Percentiles rank a stretch among this genome's conserved stretches.
Evolutionary conservation across 23 tunicate species (phyloP).

Genomic region (Clavelina lepadiformis): DNA sequence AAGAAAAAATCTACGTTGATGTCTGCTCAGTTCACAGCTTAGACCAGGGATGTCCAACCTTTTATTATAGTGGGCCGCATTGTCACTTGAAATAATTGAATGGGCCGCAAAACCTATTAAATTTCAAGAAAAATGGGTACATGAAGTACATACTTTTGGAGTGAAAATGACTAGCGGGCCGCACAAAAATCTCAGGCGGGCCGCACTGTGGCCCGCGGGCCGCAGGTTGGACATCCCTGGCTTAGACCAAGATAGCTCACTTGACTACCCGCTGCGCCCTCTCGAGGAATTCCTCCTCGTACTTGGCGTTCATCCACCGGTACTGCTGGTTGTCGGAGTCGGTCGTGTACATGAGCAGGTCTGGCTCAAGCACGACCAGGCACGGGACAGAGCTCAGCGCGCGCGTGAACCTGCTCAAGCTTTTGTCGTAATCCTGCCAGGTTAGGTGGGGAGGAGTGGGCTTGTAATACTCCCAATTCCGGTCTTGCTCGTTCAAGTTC

Average conservation of each 20-base stretch:
- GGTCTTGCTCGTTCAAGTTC: constrained; percentile 8
- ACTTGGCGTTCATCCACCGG: constrained; percentile 62
- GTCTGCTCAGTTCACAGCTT: no score
- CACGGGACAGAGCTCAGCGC: constrained; percentile 48
- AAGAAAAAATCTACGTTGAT: no score
- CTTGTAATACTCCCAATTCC: constrained; percentile 68
- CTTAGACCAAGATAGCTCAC: constrained; percentile 22
- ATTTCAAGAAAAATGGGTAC: no score
- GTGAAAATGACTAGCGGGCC: neutral
- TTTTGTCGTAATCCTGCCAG: constrained; percentile 73
- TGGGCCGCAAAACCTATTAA: no score
- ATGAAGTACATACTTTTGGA: no score
- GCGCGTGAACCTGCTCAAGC: constrained; percentile 27
- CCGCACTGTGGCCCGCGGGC: no score
- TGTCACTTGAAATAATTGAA: no score
- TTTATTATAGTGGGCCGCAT: no score
- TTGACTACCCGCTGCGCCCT: constrained; percentile 53
- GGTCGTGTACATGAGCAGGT: constrained; percentile 52
- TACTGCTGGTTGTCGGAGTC: constrained; percentile 62
- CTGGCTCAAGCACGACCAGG: constrained; percentile 84
- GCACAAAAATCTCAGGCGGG: neutral
- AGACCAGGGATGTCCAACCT: no score
- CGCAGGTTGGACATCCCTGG: neutral
- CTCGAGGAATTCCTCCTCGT: constrained; percentile 63
- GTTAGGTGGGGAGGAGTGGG: constrained; percentile 41